Conservation (phyloP, 1,140 invertebrate species). For the Zaprionus tsacasi region DNA sequence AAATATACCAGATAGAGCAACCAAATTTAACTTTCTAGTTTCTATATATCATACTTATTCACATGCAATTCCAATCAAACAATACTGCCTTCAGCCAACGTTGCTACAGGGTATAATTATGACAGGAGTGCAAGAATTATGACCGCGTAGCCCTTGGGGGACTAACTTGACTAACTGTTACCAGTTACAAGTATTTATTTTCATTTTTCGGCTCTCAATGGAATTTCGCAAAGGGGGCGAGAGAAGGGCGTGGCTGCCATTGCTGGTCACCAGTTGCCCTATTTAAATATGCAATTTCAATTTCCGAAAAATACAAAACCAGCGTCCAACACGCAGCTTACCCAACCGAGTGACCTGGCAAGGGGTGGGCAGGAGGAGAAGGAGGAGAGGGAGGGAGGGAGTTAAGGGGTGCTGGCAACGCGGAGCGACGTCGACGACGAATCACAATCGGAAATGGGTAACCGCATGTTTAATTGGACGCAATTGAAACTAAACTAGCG, state of each 20-base stretch:
- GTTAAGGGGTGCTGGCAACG: slow-evolving; percentile 11
- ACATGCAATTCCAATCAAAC: too few relatives aligned
- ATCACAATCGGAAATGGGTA: slow-evolving; percentile 70
- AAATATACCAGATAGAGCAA: background rate
- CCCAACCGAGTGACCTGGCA: slow-evolving; percentile 9
- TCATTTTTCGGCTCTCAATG: slow-evolving; percentile 33
- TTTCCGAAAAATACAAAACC: slow-evolving; percentile 79
- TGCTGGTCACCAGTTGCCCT: slow-evolving; percentile 46
- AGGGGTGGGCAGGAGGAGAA: background rate
- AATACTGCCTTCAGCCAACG: too few relatives aligned
- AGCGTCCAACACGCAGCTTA: slow-evolving; percentile 64
- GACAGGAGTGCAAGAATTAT: slow-evolving; percentile 53
- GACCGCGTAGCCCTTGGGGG: slow-evolving; percentile 26
- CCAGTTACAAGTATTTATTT: slow-evolving; percentile 62
- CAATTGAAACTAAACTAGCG: slow-evolving; percentile 82
- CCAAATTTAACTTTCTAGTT: background rate
- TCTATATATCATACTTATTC: background rate
- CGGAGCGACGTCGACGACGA: slow-evolving; percentile 26
- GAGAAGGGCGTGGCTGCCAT: background rate
- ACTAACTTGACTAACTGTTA: slow-evolving; percentile 38
- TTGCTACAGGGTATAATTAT: slow-evolving; percentile 18
- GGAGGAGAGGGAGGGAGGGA: too few relatives aligned
- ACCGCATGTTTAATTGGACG: slow-evolving; percentile 81
- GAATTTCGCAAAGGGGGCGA: background rate
- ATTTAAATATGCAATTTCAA: slow-evolving; percentile 83